A percentile compares a stretch with the other conserved stretches of the same genome.
Evolutionary conservation across 1,140 invertebrate genomes (phyloP).

Genomic region (fruit fly (Drosophila melanogaster)): DNA sequence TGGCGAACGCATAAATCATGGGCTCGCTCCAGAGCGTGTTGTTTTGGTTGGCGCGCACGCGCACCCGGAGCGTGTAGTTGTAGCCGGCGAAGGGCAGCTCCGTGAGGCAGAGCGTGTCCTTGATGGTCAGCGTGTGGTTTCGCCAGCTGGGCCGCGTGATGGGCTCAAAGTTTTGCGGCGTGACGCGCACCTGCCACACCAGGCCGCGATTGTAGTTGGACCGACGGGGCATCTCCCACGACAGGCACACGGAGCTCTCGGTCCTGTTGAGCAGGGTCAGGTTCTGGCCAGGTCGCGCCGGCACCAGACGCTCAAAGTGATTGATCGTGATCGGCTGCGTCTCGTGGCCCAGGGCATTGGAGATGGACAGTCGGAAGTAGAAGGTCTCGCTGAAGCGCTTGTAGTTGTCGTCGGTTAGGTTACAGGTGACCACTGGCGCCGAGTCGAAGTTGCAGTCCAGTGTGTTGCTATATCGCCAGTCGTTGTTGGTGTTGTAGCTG

Average conservation of each 20-base stretch:
- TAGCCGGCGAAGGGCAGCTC: conserved; percentile 65
- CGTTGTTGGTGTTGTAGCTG: conserved; percentile 40
- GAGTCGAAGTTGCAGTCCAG: conserved; percentile 64
- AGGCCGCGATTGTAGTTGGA: conserved; percentile 59
- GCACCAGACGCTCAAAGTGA: conserved; percentile 51
- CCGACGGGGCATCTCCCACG: conserved; percentile 68
- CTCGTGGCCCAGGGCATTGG: conserved; percentile 39
- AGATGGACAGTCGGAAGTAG: conserved; percentile 46
- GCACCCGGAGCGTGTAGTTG: conserved; percentile 55
- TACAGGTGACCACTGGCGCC: conserved; percentile 61
- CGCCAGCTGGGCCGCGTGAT: conserved; percentile 48
- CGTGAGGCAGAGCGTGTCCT: conserved; percentile 61
- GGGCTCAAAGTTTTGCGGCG: conserved; percentile 45
- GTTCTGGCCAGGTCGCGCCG: conserved; percentile 59
- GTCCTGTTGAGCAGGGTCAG: conserved; percentile 46
- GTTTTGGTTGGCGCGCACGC: conserved; percentile 65
- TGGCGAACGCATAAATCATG: conserved; percentile 48
- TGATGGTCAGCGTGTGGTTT: conserved; percentile 46
- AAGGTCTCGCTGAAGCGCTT: conserved; percentile 49
- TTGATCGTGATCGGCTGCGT: conserved; percentile 46
- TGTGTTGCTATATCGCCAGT: conserved; percentile 47
- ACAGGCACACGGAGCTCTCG: conserved; percentile 52
- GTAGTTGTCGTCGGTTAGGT: conserved; percentile 63
- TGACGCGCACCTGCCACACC: conserved; percentile 53
- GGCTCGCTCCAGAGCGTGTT: conserved; percentile 65